Percentiles rank a stretch among this genome's conserved stretches.
These are phyloP conservation scores for Hetaerina titia DNA, from an alignment of 2,888 invertebrate species.

Conservation along the genomic window DNA sequence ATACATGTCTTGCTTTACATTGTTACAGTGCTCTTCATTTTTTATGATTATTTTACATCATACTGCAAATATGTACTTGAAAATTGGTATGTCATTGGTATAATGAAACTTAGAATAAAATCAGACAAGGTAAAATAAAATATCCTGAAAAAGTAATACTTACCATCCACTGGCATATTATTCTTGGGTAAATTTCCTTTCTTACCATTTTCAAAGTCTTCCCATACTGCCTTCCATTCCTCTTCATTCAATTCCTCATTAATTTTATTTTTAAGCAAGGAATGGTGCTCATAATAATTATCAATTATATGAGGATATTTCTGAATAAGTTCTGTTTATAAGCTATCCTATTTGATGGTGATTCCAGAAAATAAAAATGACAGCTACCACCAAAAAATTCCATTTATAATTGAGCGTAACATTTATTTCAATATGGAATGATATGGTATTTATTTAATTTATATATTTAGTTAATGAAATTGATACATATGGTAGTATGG, in stretches of 20 bases:
- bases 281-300: constrained; percentile 97
- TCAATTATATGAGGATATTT: constrained; percentile 88
- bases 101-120: no score
- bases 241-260: constrained; percentile 96
- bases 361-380: background rate
- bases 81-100: no score
- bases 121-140: no score
- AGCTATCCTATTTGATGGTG: constrained; percentile 80
- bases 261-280: constrained; percentile 92
- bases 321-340: constrained; percentile 91
- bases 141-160: background rate
- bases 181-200: constrained; percentile 70
- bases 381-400: no score
- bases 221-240: constrained; percentile 97
- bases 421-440: background rate
- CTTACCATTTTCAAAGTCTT: constrained; percentile 94
- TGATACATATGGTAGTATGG: constrained; percentile 86
- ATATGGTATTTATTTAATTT: background rate
- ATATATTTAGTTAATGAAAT: background rate
- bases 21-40: no score
- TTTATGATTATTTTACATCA: no score
- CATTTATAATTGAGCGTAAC: background rate
- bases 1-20: no score
- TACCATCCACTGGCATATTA: background rate
- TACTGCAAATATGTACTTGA: no score